A percentile compares a stretch with the other conserved stretches of the same genome.
Evolutionary conservation across 1,140 invertebrate species (phyloP).

Genomic region (Eurosta solidaginis): DNA sequence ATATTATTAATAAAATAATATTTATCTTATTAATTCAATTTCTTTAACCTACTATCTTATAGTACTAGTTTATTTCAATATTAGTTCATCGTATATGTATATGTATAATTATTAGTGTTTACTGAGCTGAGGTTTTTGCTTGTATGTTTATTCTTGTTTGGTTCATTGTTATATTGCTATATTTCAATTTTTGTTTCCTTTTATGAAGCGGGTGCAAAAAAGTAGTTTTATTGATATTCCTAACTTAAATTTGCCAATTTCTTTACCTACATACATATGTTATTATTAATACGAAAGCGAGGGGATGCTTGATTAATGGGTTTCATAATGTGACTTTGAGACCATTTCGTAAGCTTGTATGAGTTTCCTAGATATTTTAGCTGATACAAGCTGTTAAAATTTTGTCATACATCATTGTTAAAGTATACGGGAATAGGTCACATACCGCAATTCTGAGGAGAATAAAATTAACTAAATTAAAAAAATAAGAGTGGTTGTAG

Average conservation of each 20-base stretch:
- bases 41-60: slow-evolving; percentile 15
- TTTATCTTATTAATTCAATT: slow-evolving; percentile 24
- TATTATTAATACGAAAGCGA: background rate
- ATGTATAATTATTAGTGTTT: slow-evolving; percentile 5
- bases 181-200: background rate
- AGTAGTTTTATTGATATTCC: too few relatives aligned
- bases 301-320: background rate
- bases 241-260: background rate
- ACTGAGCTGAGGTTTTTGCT: slow-evolving; percentile 29
- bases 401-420: background rate
- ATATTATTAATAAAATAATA: slow-evolving; percentile 25
- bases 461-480: too few relatives aligned
- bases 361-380: background rate
- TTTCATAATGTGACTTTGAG: background rate
- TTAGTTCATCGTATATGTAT: background rate
- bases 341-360: background rate
- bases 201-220: background rate
- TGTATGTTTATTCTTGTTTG: slow-evolving; percentile 23
- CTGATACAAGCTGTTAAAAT: background rate
- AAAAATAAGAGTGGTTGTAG: too few relatives aligned
- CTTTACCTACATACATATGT: background rate
- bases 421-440: background rate
- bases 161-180: background rate
- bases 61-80: slow-evolving; percentile 8
- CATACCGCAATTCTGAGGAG: too few relatives aligned